Conservation (phyloP, 1,140 invertebrate genomes). For the Drosophila punjabiensis region DNA sequence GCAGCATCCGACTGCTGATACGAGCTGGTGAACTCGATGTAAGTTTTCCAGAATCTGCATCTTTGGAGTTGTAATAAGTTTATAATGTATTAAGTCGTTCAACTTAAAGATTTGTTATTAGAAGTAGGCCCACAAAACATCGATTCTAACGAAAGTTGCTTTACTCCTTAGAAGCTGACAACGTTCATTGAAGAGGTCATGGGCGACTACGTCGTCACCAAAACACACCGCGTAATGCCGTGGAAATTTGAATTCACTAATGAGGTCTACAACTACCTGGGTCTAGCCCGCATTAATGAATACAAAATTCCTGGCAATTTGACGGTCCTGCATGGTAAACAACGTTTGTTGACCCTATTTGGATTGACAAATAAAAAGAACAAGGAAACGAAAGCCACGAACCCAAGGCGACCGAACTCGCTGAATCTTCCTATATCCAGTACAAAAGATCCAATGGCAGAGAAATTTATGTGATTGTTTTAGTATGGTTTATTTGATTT, state of each 20-base stretch:
- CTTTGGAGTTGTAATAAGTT: not conserved
- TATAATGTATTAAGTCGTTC: not conserved
- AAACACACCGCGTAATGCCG: slow-evolving; percentile 78
- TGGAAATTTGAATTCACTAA: slow-evolving; percentile 84
- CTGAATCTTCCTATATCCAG: slow-evolving; percentile 1
- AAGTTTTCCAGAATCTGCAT: not conserved
- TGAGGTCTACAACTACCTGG: slow-evolving; percentile 80
- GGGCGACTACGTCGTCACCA: slow-evolving; percentile 71
- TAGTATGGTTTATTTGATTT: not conserved
- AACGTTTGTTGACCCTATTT: slow-evolving; percentile 45
- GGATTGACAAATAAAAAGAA: slow-evolving; percentile 23
- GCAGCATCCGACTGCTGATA: slow-evolving; percentile 51
- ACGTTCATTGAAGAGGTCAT: slow-evolving; percentile 69
- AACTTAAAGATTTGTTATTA: no score
- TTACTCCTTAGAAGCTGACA: slow-evolving; percentile 52
- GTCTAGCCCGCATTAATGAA: slow-evolving; percentile 71
- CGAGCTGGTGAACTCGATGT: slow-evolving; percentile 34
- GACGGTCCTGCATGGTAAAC: slow-evolving; percentile 39
- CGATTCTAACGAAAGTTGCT: not conserved
- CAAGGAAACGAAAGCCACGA: not conserved
- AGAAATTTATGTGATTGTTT: slow-evolving; percentile 54
- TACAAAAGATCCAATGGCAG: slow-evolving; percentile 38
- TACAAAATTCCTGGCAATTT: slow-evolving; percentile 53
- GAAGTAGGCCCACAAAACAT: no score
- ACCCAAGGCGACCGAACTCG: not conserved